Conservation (phyloP, 2,888 invertebrate species). For the Deilephila porcellus region DNA sequence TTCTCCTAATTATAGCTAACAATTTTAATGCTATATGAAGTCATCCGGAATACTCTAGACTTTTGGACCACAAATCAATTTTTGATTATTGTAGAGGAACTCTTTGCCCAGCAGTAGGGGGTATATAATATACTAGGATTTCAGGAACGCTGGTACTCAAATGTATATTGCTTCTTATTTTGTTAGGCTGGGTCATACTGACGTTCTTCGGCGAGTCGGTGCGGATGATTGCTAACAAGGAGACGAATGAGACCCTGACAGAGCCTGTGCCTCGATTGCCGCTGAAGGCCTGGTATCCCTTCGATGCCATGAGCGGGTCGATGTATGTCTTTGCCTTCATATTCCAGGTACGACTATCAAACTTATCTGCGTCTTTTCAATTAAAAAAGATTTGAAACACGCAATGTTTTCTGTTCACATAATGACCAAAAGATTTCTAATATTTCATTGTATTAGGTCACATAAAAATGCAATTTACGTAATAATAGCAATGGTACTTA, state of each 20-base stretch:
- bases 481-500: not conserved
- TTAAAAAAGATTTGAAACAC: no score
- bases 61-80: no score
- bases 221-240: slow-evolving; percentile 87
- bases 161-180: not conserved
- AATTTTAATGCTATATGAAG: no score
- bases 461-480: not conserved
- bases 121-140: not conserved
- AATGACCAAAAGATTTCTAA: not conserved
- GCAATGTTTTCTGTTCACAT: not conserved
- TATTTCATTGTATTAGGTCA: not conserved
- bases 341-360: slow-evolving; percentile 82
- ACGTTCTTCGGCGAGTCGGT: slow-evolving; percentile 93
- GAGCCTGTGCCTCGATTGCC: slow-evolving; percentile 90
- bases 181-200: slow-evolving; percentile 89
- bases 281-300: slow-evolving; percentile 92
- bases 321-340: slow-evolving; percentile 87
- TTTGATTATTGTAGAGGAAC: no score
- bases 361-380: no score
- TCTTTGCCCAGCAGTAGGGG: no score
- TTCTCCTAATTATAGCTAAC: no score
- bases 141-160: not conserved
- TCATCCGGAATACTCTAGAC: no score
- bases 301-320: slow-evolving; percentile 88
- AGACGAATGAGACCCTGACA: slow-evolving; percentile 88